Base-by-base conservation (phyloP, 2,797 vertebrate species). In the Molossus alvarezi region DNA sequence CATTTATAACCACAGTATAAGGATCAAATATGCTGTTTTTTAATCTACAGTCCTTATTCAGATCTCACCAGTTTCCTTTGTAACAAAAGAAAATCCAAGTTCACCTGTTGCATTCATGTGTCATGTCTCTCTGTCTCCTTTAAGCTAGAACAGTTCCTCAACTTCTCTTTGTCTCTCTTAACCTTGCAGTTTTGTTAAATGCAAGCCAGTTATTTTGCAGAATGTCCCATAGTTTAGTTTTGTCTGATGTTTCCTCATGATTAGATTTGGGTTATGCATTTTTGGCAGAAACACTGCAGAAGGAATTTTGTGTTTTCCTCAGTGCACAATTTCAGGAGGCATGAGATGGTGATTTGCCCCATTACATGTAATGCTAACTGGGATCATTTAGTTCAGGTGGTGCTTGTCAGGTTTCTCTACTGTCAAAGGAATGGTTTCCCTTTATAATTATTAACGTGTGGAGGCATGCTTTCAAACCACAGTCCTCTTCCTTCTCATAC, bases 371-470 rank as follows among this genome's bases (percentile, higher is more conserved):
- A 41, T 45, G 10, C 87, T 91, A 64, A 73, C 57, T 88, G 57
- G 62, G 37, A 69, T 77, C n/a, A 45, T 45, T 73, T 88, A 48
- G 60, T 25, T 65, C 45, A 58, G 12, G 12, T 27, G 27, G 20
- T 95, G 2, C 33, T 53, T 45, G 5, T 81, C 85, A 89, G 9
- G 3, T 69, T 91, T 88, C 83, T 89, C 23, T 18, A 53, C 13
- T 41, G 2, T 81, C 27, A 71, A 91, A 69, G 65, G 60, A 33
- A 20, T 15, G 33, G 33, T 84, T 93, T 71, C 18, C 48, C 23
- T 79, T 85, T 86, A 21, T 69, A 87, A 60, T 79, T 73, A 87
- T 75, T 82, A 73, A 72, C 51, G 51, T 64, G 25, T 60, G 48
- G 41, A 94, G 33, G 33, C 33, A 33, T 41, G 37, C 9, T 82